Conservation (phyloP, 1,140 invertebrate genomes). For the Drosophila yakuba region DNA sequence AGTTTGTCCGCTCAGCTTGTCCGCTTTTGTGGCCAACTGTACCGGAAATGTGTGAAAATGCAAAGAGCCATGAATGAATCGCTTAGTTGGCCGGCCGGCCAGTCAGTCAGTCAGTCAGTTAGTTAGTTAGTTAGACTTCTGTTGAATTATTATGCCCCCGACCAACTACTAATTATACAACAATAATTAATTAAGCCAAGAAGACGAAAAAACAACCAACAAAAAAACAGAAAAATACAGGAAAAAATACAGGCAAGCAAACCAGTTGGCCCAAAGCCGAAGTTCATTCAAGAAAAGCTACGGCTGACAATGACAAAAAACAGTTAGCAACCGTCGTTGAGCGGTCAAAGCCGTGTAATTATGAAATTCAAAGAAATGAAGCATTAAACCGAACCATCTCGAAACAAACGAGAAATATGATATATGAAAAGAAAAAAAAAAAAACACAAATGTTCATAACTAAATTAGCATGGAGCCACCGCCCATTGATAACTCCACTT, state of each 20-base stretch:
- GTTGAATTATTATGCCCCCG: constrained; percentile 69
- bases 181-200: constrained; percentile 79
- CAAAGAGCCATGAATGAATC: constrained; percentile 60
- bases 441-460: constrained; percentile 39
- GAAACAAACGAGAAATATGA: constrained; percentile 47
- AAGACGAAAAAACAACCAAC: neutral
- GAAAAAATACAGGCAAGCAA: neutral
- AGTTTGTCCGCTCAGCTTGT: neutral
- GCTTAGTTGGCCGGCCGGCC: constrained; percentile 1
- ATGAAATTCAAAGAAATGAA: constrained; percentile 81
- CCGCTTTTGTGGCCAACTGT: constrained; percentile 64
- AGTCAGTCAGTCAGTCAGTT: neutral
- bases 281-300: constrained; percentile 76
- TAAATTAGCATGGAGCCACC: constrained; percentile 55
- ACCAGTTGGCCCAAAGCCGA: constrained; percentile 41
- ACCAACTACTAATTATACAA: constrained; percentile 74
- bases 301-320: constrained; percentile 65
- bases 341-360: constrained; percentile 79
- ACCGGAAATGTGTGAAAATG: constrained; percentile 75
- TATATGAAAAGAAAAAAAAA: neutral
- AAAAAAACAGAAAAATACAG: neutral
- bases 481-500: constrained; percentile 49
- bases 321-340: constrained; percentile 68
- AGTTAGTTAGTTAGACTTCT: constrained; percentile 34
- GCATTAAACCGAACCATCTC: constrained; percentile 67